A percentile compares a stretch with the other conserved stretches of the same genome.
Evolutionary conservation across 2,888 invertebrate genomes (phyloP).

Genomic region (Aplocera efformata): DNA sequence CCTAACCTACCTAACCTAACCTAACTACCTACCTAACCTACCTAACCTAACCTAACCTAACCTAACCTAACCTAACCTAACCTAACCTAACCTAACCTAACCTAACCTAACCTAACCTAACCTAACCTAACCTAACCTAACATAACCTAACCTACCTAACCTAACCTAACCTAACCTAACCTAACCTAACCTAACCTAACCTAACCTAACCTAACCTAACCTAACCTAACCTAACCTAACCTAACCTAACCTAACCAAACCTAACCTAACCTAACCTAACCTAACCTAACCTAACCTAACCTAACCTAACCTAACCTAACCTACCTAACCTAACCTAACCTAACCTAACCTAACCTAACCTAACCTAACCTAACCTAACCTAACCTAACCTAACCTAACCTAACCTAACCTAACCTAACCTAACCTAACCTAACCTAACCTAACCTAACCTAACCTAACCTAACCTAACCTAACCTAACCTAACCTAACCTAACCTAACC

Average conservation of each 20-base stretch:
- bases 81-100: slow-evolving; percentile 14
- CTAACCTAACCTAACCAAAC: slow-evolving; percentile 14
- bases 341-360: slow-evolving; percentile 23
- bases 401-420: slow-evolving; percentile 18
- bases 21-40: slow-evolving; percentile 21
- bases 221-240: slow-evolving; percentile 13
- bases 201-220: slow-evolving; percentile 13
- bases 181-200: slow-evolving; percentile 10
- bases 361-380: slow-evolving; percentile 18
- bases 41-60: slow-evolving; percentile 8
- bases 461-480: slow-evolving; percentile 13
- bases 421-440: slow-evolving; percentile 25
- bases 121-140: slow-evolving; percentile 17
- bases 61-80: slow-evolving; percentile 15
- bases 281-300: slow-evolving; percentile 23
- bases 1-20: slow-evolving; percentile 21
- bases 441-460: slow-evolving; percentile 15
- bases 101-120: slow-evolving; percentile 14
- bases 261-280: slow-evolving; percentile 13
- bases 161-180: slow-evolving; percentile 14
- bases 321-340: too few species aligned
- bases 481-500: slow-evolving; percentile 18
- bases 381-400: slow-evolving; percentile 26
- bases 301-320: slow-evolving; percentile 16
- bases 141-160: too few species aligned